Evolutionary conservation across 2,888 invertebrate species (phyloP).

Genomic region (Panopea generosa): DNA sequence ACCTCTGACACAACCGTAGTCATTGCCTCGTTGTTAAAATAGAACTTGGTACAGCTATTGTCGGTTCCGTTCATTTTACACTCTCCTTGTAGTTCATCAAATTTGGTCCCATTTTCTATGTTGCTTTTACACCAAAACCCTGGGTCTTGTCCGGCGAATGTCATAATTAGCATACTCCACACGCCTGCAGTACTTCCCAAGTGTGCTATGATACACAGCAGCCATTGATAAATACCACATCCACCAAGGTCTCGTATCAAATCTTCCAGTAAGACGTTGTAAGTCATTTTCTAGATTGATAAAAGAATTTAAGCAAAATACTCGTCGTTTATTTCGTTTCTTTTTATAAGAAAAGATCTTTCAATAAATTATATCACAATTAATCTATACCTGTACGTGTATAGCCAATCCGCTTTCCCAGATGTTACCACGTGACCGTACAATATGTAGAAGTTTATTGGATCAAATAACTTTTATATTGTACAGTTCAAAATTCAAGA

Average conservation of each 20-base stretch:
- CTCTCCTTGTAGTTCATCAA: background rate
- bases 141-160: conserved; percentile 68
- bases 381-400: no score
- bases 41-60: background rate
- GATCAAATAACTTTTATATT: no score
- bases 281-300: background rate
- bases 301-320: no score
- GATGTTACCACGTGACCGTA: no score
- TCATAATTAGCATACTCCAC: conserved; percentile 74
- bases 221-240: conserved; percentile 67
- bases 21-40: background rate
- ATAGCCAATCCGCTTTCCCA: no score
- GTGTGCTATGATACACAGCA: conserved; percentile 53
- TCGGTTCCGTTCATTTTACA: background rate
- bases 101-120: background rate
- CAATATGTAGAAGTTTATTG: no score
- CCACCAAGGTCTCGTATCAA: conserved; percentile 65
- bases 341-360: no score
- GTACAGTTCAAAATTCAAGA: no score
- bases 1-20: background rate
- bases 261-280: conserved; percentile 49
- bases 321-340: no score
- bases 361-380: no score
- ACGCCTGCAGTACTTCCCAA: conserved; percentile 52
- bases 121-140: conserved; percentile 61